Percentiles rank a stretch among this genome's conserved stretches.
Conservation (phyloP, 2,888 invertebrate genomes). For the Sylvicola cinctus region DNA sequence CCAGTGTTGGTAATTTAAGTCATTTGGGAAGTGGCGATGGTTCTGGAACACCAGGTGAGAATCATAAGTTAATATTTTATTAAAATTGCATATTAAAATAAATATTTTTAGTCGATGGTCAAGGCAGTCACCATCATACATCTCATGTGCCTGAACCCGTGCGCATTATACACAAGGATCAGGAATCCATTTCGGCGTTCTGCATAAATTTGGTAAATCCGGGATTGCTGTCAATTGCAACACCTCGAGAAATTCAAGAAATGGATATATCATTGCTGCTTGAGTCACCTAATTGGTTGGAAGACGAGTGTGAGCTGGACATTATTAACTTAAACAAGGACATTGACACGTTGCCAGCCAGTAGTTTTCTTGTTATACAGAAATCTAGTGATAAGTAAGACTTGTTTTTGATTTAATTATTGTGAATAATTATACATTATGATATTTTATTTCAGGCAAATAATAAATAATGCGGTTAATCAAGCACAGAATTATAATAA, state of each 20-base stretch:
- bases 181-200: constrained; percentile 94
- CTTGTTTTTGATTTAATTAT: constrained; percentile 12
- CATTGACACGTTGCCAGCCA: constrained; percentile 49
- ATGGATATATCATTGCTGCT: constrained; percentile 86
- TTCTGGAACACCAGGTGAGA: neutral
- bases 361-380: constrained; percentile 84
- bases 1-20: neutral
- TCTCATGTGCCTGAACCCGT: constrained; percentile 51
- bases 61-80: neutral
- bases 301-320: constrained; percentile 95
- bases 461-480: constrained; percentile 25
- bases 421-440: neutral
- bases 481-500: constrained; percentile 15
- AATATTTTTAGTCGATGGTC: neutral
- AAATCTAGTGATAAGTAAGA: constrained; percentile 33
- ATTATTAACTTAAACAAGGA: constrained; percentile 64
- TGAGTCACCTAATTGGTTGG: constrained; percentile 81
- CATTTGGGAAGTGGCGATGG: neutral
- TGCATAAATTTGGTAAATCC: constrained; percentile 81
- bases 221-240: constrained; percentile 77
- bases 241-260: constrained; percentile 92
- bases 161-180: constrained; percentile 94
- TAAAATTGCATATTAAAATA: neutral
- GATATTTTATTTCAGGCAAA: constrained; percentile 9
- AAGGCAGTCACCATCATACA: neutral